These are phyloP conservation scores for Caenorhabditis sinica DNA, from an alignment of 2,888 invertebrate genomes.

Conservation along the genomic window DNA sequence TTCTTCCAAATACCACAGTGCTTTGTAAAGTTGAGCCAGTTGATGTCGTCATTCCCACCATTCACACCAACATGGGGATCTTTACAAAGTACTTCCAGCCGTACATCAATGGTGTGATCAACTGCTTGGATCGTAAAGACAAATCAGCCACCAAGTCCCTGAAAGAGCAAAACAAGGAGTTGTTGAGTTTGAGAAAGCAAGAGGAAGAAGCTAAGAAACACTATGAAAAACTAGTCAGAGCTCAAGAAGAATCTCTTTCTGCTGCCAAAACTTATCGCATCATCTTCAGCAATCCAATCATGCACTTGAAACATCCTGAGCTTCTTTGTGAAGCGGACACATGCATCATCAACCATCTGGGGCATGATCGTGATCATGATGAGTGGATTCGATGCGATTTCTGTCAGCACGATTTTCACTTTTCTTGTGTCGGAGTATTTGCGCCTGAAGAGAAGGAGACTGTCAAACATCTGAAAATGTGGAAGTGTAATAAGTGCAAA, in stretches of 20 bases:
- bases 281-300: no score
- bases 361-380: not conserved
- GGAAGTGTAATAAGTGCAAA: not conserved
- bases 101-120: not conserved
- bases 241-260: no score
- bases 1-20: not conserved
- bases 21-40: not conserved
- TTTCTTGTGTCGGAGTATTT: not conserved
- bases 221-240: no score
- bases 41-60: not conserved
- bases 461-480: not conserved
- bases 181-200: not conserved
- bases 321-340: no score
- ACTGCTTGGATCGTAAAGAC: not conserved
- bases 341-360: constrained; percentile 13
- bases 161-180: not conserved
- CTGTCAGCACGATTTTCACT: not conserved
- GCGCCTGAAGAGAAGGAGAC: not conserved
- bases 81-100: not conserved
- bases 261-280: no score
- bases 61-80: not conserved
- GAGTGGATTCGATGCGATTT: not conserved
- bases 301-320: no score
- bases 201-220: no score
- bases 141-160: not conserved